Evolutionary conservation across 2,113 vertebrate genomes (phyloP).

Genomic region (Chinchilla lanigera): DNA sequence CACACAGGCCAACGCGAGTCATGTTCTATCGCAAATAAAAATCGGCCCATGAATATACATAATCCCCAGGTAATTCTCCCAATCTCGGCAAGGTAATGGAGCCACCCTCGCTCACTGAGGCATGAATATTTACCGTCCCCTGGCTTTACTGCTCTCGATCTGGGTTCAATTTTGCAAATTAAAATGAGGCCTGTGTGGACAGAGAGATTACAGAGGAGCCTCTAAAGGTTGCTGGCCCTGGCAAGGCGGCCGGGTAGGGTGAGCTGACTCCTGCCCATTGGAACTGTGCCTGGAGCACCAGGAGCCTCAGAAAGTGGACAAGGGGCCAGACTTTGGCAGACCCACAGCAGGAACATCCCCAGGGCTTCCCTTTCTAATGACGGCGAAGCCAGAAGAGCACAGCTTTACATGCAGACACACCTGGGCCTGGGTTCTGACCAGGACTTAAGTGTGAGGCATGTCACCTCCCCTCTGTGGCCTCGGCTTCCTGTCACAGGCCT

Average conservation of each 20-base stretch:
- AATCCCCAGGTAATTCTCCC: constrained; percentile 91
- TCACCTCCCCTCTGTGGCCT: background rate
- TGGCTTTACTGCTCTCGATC: constrained; percentile 90
- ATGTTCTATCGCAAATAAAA: constrained; percentile 89
- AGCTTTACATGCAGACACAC: background rate
- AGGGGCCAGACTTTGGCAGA: constrained; percentile 80
- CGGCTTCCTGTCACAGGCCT: background rate
- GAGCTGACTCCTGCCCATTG: constrained; percentile 83
- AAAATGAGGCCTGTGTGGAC: constrained; percentile 90
- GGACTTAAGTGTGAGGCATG: background rate
- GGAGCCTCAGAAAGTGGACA: constrained; percentile 78
- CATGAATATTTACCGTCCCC: constrained; percentile 91
- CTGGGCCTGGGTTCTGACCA: background rate
- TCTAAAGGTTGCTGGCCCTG: constrained; percentile 84
- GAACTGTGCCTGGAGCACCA: constrained; percentile 83
- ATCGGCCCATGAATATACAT: constrained; percentile 91
- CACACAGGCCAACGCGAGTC: constrained; percentile 86
- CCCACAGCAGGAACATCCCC: constrained; percentile 56
- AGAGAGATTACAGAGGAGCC: constrained; percentile 90
- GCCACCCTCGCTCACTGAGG: constrained; percentile 89
- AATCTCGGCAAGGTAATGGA: constrained; percentile 89
- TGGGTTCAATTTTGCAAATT: constrained; percentile 93
- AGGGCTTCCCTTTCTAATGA: constrained; percentile 52
- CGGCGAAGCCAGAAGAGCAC: background rate
- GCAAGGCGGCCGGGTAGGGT: constrained; percentile 79